Percentiles rank a stretch among this genome's conserved stretches.
Conservation (phyloP, 1,140 invertebrate species). For the Triops cancriformis region DNA sequence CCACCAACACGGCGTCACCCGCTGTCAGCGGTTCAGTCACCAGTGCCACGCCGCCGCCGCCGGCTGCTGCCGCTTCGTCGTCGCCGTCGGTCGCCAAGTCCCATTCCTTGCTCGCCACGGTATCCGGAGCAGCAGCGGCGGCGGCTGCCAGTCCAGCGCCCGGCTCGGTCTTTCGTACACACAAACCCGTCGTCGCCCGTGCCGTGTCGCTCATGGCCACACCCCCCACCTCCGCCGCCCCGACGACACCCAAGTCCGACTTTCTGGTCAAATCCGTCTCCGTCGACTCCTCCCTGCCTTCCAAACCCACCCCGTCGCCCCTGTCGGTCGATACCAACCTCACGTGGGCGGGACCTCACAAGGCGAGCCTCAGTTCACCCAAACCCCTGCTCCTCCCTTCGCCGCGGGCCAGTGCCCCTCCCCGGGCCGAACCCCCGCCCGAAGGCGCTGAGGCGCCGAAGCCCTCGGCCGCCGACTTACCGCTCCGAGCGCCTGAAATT, state of each 20-base stretch:
- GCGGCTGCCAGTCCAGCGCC: not conserved
- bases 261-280: not conserved
- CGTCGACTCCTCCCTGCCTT: not conserved
- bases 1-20: slow-evolving; percentile 37
- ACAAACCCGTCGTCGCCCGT: slow-evolving; percentile 18
- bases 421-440: not conserved
- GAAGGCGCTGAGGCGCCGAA: slow-evolving; percentile 7
- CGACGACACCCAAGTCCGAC: not conserved
- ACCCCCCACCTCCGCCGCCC: slow-evolving; percentile 16
- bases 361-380: not conserved
- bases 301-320: not conserved
- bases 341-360: not conserved
- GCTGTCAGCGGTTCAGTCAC: not conserved
- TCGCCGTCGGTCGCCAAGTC: not conserved
- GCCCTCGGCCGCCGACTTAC: not conserved
- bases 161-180: not conserved
- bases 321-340: not conserved
- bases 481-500: not conserved
- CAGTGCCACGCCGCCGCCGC: not conserved
- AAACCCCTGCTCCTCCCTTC: not conserved
- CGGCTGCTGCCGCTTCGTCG: not conserved
- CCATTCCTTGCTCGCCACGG: not conserved
- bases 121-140: not conserved
- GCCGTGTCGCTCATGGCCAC: slow-evolving; percentile 2
- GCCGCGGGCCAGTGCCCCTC: not conserved